These are phyloP conservation scores for Sweltsa coloradensis DNA, from an alignment of 1,140 invertebrate genomes.

Conservation along the genomic window DNA sequence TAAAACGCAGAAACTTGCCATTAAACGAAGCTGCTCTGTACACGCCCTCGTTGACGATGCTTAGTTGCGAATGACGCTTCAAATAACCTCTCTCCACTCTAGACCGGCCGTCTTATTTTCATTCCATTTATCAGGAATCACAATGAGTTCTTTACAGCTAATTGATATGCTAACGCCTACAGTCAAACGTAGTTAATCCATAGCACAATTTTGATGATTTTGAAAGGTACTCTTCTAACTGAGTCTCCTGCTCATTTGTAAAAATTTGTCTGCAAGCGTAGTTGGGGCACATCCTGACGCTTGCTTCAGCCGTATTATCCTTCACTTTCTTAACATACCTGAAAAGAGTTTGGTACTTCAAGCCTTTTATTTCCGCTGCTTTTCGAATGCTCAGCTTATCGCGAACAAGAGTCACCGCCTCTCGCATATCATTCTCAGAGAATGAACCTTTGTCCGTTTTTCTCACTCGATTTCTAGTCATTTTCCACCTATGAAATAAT, in stretches of 20 bases:
- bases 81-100: slow-evolving; percentile 21
- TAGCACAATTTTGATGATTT: slow-evolving; percentile 24
- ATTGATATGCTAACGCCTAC: slow-evolving; percentile 21
- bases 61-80: slow-evolving; percentile 17
- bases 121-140: slow-evolving; percentile 15
- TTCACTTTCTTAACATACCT: slow-evolving; percentile 1
- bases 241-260: slow-evolving; percentile 7
- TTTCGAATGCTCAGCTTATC: neutral
- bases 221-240: slow-evolving; percentile 19
- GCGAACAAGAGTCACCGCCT: neutral
- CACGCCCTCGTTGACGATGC: slow-evolving; percentile 20
- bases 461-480: neutral
- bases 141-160: slow-evolving; percentile 19
- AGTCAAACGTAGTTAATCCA: slow-evolving; percentile 21
- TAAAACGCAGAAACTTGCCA: slow-evolving; percentile 11
- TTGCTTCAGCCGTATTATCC: neutral
- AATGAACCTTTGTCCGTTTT: neutral
- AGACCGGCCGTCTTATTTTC: slow-evolving; percentile 2
- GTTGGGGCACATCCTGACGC: neutral
- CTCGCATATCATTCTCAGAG: neutral
- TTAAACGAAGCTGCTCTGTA: slow-evolving; percentile 21
- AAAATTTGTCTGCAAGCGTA: slow-evolving; percentile 5
- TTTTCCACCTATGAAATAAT: neutral
- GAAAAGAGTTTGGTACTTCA: slow-evolving; percentile 2
- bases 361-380: neutral